These are phyloP conservation scores for Chinchilla lanigera DNA, from an alignment of 2,113 vertebrate genomes.

Conservation along the genomic window DNA sequence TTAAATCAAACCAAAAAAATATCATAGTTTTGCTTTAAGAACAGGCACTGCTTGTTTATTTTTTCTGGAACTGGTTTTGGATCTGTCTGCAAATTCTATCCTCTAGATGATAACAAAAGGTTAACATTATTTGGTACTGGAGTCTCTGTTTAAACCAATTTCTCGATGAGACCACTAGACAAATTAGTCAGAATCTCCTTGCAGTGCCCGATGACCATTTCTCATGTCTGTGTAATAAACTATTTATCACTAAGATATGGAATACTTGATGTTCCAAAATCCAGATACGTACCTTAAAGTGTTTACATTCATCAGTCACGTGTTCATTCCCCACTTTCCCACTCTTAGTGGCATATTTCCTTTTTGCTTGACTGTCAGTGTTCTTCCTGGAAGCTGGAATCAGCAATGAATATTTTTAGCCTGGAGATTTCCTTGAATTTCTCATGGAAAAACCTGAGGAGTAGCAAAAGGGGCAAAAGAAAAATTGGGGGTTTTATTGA, in stretches of 20 bases:
- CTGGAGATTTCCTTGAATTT: constrained; percentile 28
- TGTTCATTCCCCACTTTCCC: not conserved
- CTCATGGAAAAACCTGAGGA: constrained; percentile 12
- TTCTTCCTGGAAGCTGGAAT: constrained; percentile 6
- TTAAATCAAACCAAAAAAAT: not conserved
- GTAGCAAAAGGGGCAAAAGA: constrained; percentile 27
- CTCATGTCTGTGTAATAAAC: not conserved
- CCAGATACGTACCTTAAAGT: not conserved
- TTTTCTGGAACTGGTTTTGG: not conserved
- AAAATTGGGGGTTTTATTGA: not conserved
- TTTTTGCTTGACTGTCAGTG: constrained; percentile 26
- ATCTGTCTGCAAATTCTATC: not conserved
- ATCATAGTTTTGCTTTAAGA: not conserved
- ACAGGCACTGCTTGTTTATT: not conserved
- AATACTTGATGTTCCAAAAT: constrained; percentile 15
- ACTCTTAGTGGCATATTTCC: not conserved
- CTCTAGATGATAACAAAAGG: not conserved
- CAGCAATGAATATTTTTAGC: constrained; percentile 57
- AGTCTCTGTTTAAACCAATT: not conserved
- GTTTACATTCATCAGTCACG: not conserved
- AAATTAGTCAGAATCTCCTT: not conserved
- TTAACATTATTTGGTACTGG: not conserved
- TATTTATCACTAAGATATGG: not conserved
- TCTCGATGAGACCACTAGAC: not conserved
- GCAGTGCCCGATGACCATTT: too few relatives aligned